These are phyloP conservation scores for Thymallus thymallus DNA, from an alignment of 2,113 vertebrate species.

Conservation along the genomic window DNA sequence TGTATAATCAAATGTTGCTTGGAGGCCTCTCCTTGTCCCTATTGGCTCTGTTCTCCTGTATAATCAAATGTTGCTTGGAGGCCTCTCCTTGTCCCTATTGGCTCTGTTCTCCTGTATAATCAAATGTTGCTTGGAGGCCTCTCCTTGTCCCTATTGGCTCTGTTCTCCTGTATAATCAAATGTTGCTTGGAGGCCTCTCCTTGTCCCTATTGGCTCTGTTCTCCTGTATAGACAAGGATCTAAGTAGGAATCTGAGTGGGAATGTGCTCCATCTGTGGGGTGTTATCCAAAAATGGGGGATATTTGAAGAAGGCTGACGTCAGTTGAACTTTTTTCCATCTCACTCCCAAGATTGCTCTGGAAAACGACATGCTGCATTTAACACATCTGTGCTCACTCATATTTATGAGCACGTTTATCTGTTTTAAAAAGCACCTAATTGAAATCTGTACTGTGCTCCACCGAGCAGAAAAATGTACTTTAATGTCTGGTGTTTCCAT, in stretches of 20 bases:
- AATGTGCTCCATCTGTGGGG: conserved; percentile 45
- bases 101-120: no score
- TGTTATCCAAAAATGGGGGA: conserved; percentile 23
- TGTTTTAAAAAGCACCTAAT: conserved; percentile 49
- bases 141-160: no score
- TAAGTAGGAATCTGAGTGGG: conserved; percentile 11
- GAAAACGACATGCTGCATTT: conserved; percentile 54
- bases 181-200: neutral
- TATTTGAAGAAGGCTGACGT: conserved; percentile 44
- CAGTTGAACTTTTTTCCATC: conserved; percentile 39
- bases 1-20: no score
- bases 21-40: no score
- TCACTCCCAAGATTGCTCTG: conserved; percentile 39
- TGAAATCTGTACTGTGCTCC: conserved; percentile 51
- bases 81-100: no score
- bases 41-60: no score
- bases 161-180: no score
- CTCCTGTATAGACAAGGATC: conserved; percentile 30
- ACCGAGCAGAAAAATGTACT: conserved; percentile 47
- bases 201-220: conserved; percentile 36
- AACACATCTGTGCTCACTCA: conserved; percentile 62
- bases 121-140: no score
- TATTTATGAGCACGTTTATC: conserved; percentile 52
- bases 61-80: no score
- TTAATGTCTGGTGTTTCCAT: conserved; percentile 50